Conservation (phyloP, 2,888 invertebrate species). For the Clitarchus hookeri region DNA sequence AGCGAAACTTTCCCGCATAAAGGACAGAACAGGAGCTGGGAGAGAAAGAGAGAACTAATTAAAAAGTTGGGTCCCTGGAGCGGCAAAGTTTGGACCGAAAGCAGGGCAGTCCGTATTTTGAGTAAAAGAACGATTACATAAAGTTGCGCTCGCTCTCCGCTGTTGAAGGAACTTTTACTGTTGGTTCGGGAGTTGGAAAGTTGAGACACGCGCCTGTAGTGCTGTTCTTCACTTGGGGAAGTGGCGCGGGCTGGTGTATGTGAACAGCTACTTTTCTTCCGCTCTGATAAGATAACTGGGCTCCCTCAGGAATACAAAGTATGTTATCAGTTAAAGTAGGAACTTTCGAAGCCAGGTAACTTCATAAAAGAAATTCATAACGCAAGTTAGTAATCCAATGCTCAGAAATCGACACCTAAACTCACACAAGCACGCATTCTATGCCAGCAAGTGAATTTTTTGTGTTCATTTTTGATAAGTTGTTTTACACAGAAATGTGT, state of each 20-base stretch:
- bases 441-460: no score
- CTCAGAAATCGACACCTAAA: no score
- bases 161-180: background rate
- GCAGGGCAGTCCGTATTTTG: background rate
- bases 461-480: no score
- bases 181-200: background rate
- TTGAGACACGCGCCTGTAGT: background rate
- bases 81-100: background rate
- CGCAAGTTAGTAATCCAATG: no score
- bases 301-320: background rate
- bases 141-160: background rate
- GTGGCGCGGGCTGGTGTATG: background rate
- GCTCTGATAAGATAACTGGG: background rate
- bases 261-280: background rate
- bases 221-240: background rate
- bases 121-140: conserved; percentile 7
- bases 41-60: conserved; percentile 1
- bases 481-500: no score
- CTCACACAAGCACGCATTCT: no score
- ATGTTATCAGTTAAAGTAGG: background rate
- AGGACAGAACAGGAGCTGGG: background rate
- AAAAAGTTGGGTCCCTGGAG: background rate
- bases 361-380: no score
- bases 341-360: background rate
- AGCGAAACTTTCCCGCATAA: background rate